Percentiles rank a stretch among this genome's conserved stretches.
Evolutionary conservation across 1,140 invertebrate genomes (phyloP).

Genomic region (Drosophila bipectinata): DNA sequence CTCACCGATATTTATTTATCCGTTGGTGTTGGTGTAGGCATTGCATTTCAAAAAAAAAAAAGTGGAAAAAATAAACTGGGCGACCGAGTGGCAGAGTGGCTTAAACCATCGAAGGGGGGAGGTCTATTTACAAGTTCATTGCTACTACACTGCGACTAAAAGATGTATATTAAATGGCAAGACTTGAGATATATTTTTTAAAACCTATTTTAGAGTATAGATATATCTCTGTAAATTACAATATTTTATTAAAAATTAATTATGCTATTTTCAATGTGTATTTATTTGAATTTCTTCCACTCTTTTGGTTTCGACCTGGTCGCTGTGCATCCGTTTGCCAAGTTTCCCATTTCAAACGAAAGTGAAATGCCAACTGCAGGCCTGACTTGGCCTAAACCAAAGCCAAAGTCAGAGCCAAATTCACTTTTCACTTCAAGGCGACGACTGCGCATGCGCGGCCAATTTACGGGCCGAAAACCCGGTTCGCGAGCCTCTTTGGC

Average conservation of each 20-base stretch:
- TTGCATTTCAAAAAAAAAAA: constrained; percentile 70
- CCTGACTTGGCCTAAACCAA: constrained; percentile 17
- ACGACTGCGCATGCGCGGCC: constrained; percentile 61
- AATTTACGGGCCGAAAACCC: constrained; percentile 63
- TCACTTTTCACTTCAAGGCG: constrained; percentile 56
- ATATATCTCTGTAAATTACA: no score
- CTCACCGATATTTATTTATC: constrained; percentile 63
- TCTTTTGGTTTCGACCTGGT: constrained; percentile 51
- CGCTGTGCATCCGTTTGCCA: constrained; percentile 77
- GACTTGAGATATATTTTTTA: no score
- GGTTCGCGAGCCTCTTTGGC: constrained; percentile 27
- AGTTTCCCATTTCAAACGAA: constrained; percentile 81
- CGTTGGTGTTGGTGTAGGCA: constrained; percentile 44
- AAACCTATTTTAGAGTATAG: no score
- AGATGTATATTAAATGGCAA: not conserved
- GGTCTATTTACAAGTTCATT: constrained; percentile 70
- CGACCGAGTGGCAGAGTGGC: constrained; percentile 28
- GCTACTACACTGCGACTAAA: constrained; percentile 28
- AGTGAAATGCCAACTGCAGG: constrained; percentile 76
- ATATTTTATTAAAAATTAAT: no score
- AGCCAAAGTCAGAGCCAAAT: constrained; percentile 41
- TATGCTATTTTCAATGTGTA: constrained; percentile 14
- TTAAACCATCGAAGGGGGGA: not conserved
- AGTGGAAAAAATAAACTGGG: constrained; percentile 48
- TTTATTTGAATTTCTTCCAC: no score